phyloP scores from a whole-genome alignment of 2,797 vertebrate genomes.

The Pangasius mekongensis region DNA sequence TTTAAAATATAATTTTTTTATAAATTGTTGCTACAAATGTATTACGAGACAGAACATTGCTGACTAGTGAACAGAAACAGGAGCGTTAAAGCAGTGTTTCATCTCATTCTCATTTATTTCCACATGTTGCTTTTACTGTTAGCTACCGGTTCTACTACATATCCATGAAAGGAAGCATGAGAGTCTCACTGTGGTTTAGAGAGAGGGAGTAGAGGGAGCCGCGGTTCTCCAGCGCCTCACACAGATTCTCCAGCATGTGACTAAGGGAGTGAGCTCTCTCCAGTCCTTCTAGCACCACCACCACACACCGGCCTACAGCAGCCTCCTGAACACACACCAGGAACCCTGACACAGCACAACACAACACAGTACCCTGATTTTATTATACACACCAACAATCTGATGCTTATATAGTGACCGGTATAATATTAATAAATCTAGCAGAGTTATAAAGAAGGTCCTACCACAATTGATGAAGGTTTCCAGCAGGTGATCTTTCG shows the following conservation, averaged over 20 bases:
- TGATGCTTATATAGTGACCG: neutral
- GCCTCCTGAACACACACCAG: constrained; percentile 79
- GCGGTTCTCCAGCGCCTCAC: constrained; percentile 87
- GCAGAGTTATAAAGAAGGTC: neutral
- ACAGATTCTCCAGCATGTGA: constrained; percentile 89
- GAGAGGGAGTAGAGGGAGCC: constrained; percentile 76
- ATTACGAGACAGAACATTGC: neutral
- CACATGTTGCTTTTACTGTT: neutral
- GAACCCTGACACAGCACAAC: constrained; percentile 76
- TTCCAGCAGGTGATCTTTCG: constrained; percentile 89
- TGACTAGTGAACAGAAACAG: neutral
- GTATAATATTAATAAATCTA: neutral
- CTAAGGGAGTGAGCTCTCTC: constrained; percentile 84
- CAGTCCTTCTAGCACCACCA: constrained; percentile 87
- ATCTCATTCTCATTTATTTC: neutral
- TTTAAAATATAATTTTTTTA: neutral
- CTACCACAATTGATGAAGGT: constrained; percentile 89
- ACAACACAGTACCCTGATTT: neutral
- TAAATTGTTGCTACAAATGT: neutral
- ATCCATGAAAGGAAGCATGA: neutral
- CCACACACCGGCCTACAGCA: constrained; percentile 76
- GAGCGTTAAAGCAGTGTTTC: neutral
- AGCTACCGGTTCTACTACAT: neutral
- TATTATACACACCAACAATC: neutral
- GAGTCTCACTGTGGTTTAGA: constrained; percentile 66